phyloP scores from a whole-genome alignment of 2,888 invertebrate genomes.

The Endomychus coccineus region DNA sequence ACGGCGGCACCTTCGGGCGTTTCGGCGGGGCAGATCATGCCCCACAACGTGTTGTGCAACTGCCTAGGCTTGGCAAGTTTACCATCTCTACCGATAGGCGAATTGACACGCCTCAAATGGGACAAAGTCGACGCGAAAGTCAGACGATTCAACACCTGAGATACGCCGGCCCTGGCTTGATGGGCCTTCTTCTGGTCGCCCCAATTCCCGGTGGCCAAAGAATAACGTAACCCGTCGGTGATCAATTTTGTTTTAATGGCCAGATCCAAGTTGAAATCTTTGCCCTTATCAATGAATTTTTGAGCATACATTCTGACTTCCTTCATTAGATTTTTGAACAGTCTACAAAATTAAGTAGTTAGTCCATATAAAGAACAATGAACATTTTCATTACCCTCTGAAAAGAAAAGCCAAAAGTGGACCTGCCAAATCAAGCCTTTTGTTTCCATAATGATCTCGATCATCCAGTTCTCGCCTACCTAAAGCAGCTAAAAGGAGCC shows the following conservation, averaged over 20 bases:
- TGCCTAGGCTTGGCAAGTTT: slow-evolving; percentile 98
- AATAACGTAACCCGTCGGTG: slow-evolving; percentile 95
- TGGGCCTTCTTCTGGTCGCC: slow-evolving; percentile 99
- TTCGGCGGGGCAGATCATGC: slow-evolving; percentile 99
- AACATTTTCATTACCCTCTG: slow-evolving; percentile 55
- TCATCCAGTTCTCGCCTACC: slow-evolving; percentile 97
- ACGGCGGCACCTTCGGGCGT: slow-evolving; percentile 97
- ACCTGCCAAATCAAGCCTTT: slow-evolving; percentile 94
- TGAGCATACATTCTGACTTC: slow-evolving; percentile 98
- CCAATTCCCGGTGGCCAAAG: slow-evolving; percentile 99
- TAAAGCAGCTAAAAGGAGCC: slow-evolving; percentile 85
- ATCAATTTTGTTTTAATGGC: slow-evolving; percentile 97
- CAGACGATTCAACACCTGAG: slow-evolving; percentile 94
- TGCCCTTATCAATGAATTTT: slow-evolving; percentile 97
- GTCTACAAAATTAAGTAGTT: slow-evolving; percentile 38
- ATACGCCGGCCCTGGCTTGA: slow-evolving; percentile 94
- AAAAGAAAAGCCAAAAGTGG: slow-evolving; percentile 95
- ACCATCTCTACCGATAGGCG: slow-evolving; percentile 98
- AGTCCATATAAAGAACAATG: not conserved
- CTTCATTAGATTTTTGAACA: slow-evolving; percentile 93
- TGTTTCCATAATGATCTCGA: slow-evolving; percentile 99
- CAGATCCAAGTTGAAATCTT: slow-evolving; percentile 95
- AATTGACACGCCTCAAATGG: slow-evolving; percentile 95
- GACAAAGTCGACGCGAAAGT: slow-evolving; percentile 98
- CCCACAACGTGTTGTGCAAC: slow-evolving; percentile 98